These are phyloP conservation scores for Mesorhabditis spiculigera DNA, from an alignment of 2,888 invertebrate genomes.

Conservation along the genomic window DNA sequence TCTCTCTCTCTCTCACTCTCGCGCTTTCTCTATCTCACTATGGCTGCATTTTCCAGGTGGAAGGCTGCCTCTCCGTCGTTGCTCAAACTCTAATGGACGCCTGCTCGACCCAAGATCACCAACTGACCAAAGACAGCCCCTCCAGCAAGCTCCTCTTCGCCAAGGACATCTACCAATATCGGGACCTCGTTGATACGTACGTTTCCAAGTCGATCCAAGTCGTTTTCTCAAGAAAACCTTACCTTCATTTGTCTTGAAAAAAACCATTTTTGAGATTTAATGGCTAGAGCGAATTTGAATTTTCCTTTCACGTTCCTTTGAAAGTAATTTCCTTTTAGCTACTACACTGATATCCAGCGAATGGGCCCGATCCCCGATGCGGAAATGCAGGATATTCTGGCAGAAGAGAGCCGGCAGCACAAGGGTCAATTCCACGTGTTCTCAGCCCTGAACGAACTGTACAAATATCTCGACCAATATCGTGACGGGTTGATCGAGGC, in stretches of 20 bases:
- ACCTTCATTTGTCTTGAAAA: no score
- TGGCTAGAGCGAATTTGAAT: no score
- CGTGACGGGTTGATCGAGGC: constrained; percentile 71
- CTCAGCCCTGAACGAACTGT: constrained; percentile 57
- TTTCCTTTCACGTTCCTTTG: no score
- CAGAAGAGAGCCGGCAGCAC: constrained; percentile 77
- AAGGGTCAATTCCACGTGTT: constrained; percentile 66
- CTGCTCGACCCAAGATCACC: constrained; percentile 95
- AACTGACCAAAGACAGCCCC: constrained; percentile 96
- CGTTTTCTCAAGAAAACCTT: no score
- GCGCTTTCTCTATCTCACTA: no score
- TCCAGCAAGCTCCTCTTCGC: constrained; percentile 97
- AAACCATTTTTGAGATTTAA: no score
- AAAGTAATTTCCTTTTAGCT: constrained; percentile 57
- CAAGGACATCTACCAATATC: constrained; percentile 98
- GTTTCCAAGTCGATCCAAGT: constrained; percentile 55
- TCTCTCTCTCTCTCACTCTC: no score
- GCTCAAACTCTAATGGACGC: constrained; percentile 99
- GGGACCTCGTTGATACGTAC: constrained; percentile 97
- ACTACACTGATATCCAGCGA: constrained; percentile 64
- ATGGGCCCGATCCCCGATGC: constrained; percentile 98
- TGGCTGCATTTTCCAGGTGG: constrained; percentile 59
- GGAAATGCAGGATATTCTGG: constrained; percentile 98
- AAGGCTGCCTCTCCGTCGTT: constrained; percentile 72
- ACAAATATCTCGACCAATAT: constrained; percentile 74